Percentiles rank a stretch among this genome's conserved stretches.
Conservation (phyloP, 2,888 invertebrate species). For the Pachliopta kotzebuea region DNA sequence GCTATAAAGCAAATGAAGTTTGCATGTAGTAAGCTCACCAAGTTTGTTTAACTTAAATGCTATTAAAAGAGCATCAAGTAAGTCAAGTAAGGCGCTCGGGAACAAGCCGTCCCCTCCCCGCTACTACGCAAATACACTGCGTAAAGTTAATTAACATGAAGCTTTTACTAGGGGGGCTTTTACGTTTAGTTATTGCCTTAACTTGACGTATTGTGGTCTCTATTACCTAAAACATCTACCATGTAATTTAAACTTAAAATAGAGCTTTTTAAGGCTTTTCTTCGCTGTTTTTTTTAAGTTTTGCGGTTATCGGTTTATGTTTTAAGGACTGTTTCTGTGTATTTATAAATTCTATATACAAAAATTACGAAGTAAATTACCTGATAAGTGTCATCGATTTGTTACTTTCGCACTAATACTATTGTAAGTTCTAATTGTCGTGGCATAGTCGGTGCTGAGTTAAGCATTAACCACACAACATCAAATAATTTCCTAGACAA, state of each 20-base stretch:
- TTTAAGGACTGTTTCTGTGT: too few relatives aligned
- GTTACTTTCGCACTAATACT: too few relatives aligned
- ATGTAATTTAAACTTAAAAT: conserved; percentile 27
- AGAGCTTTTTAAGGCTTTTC: conserved; percentile 20
- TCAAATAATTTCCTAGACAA: too few relatives aligned
- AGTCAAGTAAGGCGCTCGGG: conserved; percentile 34
- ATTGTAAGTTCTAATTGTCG: too few relatives aligned
- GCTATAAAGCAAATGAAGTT: conserved; percentile 47
- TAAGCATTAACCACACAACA: too few relatives aligned
- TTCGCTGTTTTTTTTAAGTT: conserved; percentile 12
- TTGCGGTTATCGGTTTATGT: conserved; percentile 5
- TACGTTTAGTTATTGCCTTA: conserved; percentile 30
- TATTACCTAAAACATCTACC: conserved; percentile 26
- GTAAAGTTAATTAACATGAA: conserved; percentile 48
- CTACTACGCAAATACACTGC: conserved; percentile 41
- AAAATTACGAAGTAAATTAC: too few relatives aligned
- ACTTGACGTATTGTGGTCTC: conserved; percentile 29
- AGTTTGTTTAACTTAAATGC: conserved; percentile 44
- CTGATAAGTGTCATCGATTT: too few relatives aligned
- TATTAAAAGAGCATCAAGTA: conserved; percentile 49
- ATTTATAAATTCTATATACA: too few relatives aligned
- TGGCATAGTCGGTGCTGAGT: too few relatives aligned
- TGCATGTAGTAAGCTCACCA: conserved; percentile 40
- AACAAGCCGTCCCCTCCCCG: conserved; percentile 31
- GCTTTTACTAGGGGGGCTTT: conserved; percentile 30